A percentile compares a stretch with the other conserved stretches of the same genome.
These are phyloP conservation scores for Bolinopsis microptera DNA, from an alignment of 37 sponge, comb jelly and placozoan genomes.

Conservation along the genomic window DNA sequence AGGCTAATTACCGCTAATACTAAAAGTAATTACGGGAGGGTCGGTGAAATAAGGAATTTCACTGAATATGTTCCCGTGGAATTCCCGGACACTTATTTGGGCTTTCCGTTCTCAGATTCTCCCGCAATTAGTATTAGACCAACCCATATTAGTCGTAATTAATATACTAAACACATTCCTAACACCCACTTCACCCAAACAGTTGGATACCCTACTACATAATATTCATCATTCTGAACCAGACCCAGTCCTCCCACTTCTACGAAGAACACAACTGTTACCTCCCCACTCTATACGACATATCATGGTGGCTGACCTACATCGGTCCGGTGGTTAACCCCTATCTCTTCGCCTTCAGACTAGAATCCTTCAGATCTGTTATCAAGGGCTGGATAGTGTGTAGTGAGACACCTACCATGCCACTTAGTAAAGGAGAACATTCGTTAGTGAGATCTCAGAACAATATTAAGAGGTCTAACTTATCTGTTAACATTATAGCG, in stretches of 20 bases:
- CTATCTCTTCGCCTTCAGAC: constrained; percentile 60
- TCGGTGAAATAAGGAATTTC: no score
- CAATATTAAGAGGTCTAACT: not conserved
- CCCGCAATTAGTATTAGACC: no score
- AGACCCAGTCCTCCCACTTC: not conserved
- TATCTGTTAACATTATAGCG: not conserved
- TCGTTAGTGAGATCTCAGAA: not conserved
- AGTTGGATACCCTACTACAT: constrained; percentile 62
- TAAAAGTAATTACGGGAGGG: no score
- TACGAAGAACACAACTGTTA: not conserved
- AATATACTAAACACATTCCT: no score
- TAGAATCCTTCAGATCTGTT: constrained; percentile 31
- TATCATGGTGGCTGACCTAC: constrained; percentile 60
- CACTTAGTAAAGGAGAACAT: not conserved
- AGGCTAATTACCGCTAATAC: no score
- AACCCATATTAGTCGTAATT: no score
- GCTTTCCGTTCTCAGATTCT: no score
- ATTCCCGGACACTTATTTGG: no score
- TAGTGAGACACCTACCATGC: not conserved
- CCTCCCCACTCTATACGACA: not conserved
- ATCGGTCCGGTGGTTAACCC: constrained; percentile 46
- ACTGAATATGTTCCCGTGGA: no score
- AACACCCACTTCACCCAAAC: no score
- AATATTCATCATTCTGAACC: constrained; percentile 28
- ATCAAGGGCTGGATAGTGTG: not conserved